phyloP scores from a whole-genome alignment of 2,113 vertebrate species.

The Colius striatus region DNA sequence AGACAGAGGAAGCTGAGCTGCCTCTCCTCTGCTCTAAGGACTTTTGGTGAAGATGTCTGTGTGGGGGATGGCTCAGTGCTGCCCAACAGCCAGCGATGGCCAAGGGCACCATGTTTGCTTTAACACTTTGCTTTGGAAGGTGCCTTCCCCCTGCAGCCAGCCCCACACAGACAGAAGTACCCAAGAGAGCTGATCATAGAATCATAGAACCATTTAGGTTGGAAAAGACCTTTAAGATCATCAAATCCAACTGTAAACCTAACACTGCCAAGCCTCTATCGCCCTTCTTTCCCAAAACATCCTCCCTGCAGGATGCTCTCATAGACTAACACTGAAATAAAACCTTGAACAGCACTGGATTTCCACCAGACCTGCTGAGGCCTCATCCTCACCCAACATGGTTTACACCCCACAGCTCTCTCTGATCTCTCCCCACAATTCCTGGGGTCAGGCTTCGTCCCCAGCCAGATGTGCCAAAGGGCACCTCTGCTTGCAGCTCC shows the following conservation, averaged over 20 bases:
- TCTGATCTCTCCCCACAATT: too few species aligned
- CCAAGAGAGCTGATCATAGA: background rate
- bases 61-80: background rate
- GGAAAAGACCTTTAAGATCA: background rate
- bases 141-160: rapidly evolving
- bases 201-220: background rate
- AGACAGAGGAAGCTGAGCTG: background rate
- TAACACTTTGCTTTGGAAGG: background rate
- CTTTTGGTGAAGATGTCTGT: background rate
- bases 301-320: too few species aligned
- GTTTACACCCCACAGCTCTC: too few species aligned
- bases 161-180: too few species aligned
- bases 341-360: too few species aligned
- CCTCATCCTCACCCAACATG: too few species aligned
- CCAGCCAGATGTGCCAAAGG: too few species aligned
- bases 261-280: too few species aligned
- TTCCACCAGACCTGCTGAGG: too few species aligned
- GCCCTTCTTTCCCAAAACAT: too few species aligned
- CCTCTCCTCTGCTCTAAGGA: background rate
- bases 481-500: too few species aligned
- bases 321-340: too few species aligned
- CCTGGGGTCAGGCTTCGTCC: background rate
- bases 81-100: rapidly evolving
- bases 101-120: background rate
- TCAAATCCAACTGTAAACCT: background rate